A percentile compares a stretch with the other conserved stretches of the same genome.
Conservation (phyloP, 2,797 vertebrate genomes). For the Enoplosus armatus region DNA sequence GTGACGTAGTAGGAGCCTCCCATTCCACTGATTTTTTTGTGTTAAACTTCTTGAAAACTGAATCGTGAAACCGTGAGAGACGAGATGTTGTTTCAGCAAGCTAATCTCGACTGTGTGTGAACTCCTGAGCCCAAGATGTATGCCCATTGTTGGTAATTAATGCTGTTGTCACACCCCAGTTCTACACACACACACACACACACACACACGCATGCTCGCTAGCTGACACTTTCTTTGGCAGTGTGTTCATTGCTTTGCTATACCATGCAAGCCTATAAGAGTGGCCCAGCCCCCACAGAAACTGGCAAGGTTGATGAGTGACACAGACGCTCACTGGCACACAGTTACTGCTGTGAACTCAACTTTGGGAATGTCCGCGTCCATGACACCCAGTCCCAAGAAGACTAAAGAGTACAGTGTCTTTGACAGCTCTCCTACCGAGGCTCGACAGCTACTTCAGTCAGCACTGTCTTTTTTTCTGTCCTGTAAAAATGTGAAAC, state of each 20-base stretch:
- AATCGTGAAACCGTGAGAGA: constrained; percentile 29
- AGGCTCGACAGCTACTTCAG: constrained; percentile 48
- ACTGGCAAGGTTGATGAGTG: constrained; percentile 44
- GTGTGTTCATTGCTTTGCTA: constrained; percentile 51
- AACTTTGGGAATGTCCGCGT: constrained; percentile 45
- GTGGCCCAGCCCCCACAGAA: constrained; percentile 43
- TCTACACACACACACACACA: constrained; percentile 15
- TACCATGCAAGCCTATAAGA: constrained; percentile 51
- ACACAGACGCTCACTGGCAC: constrained; percentile 52
- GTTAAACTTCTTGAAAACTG: constrained; percentile 23
- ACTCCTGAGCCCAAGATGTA: constrained; percentile 37
- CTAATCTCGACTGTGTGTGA: constrained; percentile 48
- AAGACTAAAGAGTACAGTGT: constrained; percentile 55
- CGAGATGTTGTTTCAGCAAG: constrained; percentile 44
- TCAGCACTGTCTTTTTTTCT: constrained; percentile 44
- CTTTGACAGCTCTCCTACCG: constrained; percentile 67
- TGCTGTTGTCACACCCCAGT: constrained; percentile 51
- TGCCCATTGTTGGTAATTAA: constrained; percentile 59
- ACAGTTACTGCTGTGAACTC: constrained; percentile 59
- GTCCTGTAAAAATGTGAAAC: constrained; percentile 58
- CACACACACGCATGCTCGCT: background rate
- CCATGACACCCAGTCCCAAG: constrained; percentile 56
- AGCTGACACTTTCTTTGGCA: constrained; percentile 61
- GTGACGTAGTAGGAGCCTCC: constrained; percentile 15
- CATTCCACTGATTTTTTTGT: constrained; percentile 1